These are phyloP conservation scores for Montipora capitata DNA, from an alignment of 92 coral and sea anemone species.

Conservation along the genomic window DNA sequence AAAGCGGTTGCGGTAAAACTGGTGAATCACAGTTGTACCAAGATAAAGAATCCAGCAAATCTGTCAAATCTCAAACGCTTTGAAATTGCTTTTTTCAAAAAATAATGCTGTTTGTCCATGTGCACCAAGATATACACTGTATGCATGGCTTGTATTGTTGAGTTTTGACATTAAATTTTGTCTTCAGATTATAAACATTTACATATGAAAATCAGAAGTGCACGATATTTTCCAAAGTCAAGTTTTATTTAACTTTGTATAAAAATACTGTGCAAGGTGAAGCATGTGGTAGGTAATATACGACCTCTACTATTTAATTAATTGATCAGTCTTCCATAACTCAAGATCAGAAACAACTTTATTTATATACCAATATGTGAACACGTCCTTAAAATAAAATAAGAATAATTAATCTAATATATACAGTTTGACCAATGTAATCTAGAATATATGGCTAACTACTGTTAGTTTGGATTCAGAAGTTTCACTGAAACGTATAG, in stretches of 20 bases:
- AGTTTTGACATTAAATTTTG: constrained; percentile 1
- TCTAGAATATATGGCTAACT: background rate
- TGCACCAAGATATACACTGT: background rate
- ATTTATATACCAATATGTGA: too few relatives aligned
- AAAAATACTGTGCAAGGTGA: background rate
- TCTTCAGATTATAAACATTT: constrained; percentile 2
- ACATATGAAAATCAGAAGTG: background rate
- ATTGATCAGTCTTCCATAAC: background rate
- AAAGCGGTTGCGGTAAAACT: constrained; percentile 21
- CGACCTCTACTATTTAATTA: background rate
- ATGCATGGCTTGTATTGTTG: background rate
- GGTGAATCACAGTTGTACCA: background rate
- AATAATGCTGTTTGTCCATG: constrained; percentile 20
- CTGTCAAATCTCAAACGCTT: constrained; percentile 26
- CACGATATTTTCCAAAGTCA: background rate
- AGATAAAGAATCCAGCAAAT: constrained; percentile 16
- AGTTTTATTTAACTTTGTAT: constrained; percentile 16
- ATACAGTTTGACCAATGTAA: background rate
- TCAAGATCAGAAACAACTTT: too few relatives aligned
- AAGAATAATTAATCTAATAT: background rate
- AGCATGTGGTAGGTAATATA: constrained; percentile 9
- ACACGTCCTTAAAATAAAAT: background rate
- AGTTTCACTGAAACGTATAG: background rate
- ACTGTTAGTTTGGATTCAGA: background rate
- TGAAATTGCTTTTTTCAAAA: constrained; percentile 10